Conservation (phyloP, 2,888 invertebrate species). For the Choristoneura rosaceana region DNA sequence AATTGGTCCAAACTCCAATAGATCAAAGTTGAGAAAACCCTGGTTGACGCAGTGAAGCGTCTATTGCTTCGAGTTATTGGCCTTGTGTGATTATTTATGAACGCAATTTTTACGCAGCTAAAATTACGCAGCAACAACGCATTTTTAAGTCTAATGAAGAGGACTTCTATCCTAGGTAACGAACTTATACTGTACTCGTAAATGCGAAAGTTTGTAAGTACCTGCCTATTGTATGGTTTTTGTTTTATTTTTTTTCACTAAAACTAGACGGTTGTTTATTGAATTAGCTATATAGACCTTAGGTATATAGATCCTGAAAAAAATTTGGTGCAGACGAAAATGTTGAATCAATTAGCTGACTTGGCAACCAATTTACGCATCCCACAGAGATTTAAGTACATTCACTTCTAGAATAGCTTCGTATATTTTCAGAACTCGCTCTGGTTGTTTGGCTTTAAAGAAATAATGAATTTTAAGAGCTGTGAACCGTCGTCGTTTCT, state of each 20-base stretch:
- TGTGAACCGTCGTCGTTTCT: constrained; percentile 15
- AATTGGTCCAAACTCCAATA: too few species aligned
- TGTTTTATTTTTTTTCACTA: too few species aligned
- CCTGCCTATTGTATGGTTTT: too few species aligned
- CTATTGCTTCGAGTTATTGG: not conserved
- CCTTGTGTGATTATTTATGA: not conserved
- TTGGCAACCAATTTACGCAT: too few species aligned
- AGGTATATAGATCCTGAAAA: too few species aligned
- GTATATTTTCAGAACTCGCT: not conserved
- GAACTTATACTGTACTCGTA: too few species aligned
- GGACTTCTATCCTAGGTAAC: not conserved
- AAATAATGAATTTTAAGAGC: constrained; percentile 27
- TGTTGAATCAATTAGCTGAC: not conserved
- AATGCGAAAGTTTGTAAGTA: too few species aligned
- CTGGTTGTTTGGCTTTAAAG: constrained; percentile 13
- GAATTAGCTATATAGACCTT: too few species aligned
- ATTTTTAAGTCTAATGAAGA: not conserved
- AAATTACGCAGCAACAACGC: not conserved
- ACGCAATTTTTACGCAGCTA: not conserved
- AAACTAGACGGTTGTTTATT: too few species aligned
- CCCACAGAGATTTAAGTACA: not conserved
- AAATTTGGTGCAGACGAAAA: too few species aligned
- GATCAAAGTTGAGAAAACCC: too few species aligned
- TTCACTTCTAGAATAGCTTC: not conserved
- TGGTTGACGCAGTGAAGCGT: too few species aligned